Evolutionary conservation across 2,113 vertebrate species (phyloP).

Genomic region (Ranitomeya variabilis): DNA sequence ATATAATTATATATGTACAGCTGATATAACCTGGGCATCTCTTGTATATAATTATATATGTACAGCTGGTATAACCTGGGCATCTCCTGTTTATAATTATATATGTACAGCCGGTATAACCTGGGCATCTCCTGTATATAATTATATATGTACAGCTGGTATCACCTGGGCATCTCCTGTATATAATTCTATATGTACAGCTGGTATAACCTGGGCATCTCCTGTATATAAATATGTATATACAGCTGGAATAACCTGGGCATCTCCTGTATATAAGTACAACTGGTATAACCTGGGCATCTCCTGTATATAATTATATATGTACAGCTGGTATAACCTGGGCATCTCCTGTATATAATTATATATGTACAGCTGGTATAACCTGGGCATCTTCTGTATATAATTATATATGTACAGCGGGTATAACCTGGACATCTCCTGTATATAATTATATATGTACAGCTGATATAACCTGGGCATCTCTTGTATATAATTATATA

Average conservation of each 20-base stretch:
- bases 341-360: not conserved
- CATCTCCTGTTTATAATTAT: no score
- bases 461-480: not conserved
- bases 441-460: no score
- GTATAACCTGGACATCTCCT: not conserved
- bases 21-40: not conserved
- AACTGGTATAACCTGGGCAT: not conserved
- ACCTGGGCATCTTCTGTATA: not conserved
- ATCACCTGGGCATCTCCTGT: not conserved
- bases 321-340: slow-evolving; percentile 5
- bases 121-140: not conserved
- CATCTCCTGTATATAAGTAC: no score
- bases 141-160: no score
- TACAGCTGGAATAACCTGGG: slow-evolving; percentile 2
- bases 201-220: not conserved
- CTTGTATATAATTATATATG: no score
- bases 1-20: no score
- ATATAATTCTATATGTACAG: no score
- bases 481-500: no score
- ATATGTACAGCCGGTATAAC: not conserved
- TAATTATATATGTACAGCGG: no score
- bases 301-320: no score
- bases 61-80: slow-evolving; percentile 6
- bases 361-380: no score
- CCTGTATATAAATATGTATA: no score